A percentile compares a stretch with the other conserved stretches of the same genome.
Conservation (phyloP, 2,888 invertebrate genomes). For the Cheilosia vulpina region DNA sequence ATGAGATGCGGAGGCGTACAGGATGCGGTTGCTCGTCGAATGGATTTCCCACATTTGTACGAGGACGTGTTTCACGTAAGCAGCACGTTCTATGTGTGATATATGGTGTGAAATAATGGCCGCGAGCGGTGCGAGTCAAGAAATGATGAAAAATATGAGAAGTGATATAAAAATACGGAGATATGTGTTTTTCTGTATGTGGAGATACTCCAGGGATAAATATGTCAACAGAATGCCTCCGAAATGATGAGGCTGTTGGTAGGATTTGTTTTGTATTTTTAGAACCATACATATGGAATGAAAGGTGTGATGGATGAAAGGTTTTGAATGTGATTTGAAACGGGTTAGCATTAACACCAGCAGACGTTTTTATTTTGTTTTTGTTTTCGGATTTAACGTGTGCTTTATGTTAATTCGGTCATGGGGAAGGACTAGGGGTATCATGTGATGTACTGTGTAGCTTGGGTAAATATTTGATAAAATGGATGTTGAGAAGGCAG, state of each 20-base stretch:
- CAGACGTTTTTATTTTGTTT: background rate
- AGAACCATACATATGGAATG: slow-evolving; percentile 16
- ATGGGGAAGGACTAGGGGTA: too few relatives aligned
- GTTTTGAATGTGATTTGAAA: slow-evolving; percentile 62
- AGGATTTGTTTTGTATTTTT: slow-evolving; percentile 4
- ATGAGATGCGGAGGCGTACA: slow-evolving; percentile 15
- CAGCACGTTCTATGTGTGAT: slow-evolving; percentile 68
- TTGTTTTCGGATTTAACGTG: background rate
- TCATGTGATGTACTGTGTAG: too few relatives aligned
- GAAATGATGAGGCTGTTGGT: slow-evolving; percentile 41
- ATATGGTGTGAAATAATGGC: slow-evolving; percentile 70
- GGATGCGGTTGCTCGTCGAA: slow-evolving; percentile 25
- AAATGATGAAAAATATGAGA: slow-evolving; percentile 58
- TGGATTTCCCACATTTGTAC: slow-evolving; percentile 68
- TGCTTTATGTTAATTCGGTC: too few relatives aligned
- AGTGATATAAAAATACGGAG: slow-evolving; percentile 58
- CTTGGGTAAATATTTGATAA: too few relatives aligned
- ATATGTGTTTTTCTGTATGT: slow-evolving; percentile 33
- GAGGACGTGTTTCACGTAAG: slow-evolving; percentile 58
- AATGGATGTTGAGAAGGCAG: too few relatives aligned
- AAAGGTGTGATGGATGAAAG: slow-evolving; percentile 61
- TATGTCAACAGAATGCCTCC: slow-evolving; percentile 72
- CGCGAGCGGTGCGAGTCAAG: slow-evolving; percentile 29
- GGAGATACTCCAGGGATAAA: slow-evolving; percentile 52
- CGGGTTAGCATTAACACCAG: slow-evolving; percentile 47